A percentile compares a stretch with the other conserved stretches of the same genome.
Evolutionary conservation across 2,113 vertebrate genomes (phyloP).

Genomic region (Lampris incognitus): DNA sequence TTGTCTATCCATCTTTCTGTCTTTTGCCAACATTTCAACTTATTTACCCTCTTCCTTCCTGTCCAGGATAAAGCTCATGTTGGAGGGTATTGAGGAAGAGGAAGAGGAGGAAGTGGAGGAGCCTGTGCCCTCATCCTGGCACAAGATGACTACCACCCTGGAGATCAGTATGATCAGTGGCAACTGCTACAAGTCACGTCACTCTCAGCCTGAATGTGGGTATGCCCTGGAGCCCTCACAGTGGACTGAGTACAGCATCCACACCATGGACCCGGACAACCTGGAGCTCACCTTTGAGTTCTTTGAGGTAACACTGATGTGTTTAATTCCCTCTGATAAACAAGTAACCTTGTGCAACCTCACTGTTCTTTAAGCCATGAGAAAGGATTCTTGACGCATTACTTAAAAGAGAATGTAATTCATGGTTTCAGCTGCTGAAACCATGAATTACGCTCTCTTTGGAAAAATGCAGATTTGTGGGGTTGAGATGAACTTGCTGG

Average conservation of each 20-base stretch:
- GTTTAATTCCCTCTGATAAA: no score
- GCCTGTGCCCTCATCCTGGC: constrained; percentile 78
- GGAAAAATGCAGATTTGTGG: no score
- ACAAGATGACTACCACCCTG: constrained; percentile 90
- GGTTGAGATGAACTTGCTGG: no score
- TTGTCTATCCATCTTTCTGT: not conserved
- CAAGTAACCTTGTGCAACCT: no score
- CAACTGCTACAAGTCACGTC: constrained; percentile 87
- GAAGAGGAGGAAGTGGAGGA: constrained; percentile 84
- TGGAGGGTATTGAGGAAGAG: constrained; percentile 93
- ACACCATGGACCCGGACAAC: constrained; percentile 98
- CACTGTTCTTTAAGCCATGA: no score
- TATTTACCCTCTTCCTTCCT: not conserved
- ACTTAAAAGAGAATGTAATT: no score
- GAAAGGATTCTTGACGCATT: no score
- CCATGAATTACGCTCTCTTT: no score
- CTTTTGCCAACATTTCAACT: no score
- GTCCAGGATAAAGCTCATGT: constrained; percentile 85
- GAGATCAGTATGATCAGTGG: constrained; percentile 91
- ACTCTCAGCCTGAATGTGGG: constrained; percentile 95
- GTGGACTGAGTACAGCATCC: constrained; percentile 96
- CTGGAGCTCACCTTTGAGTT: constrained; percentile 96
- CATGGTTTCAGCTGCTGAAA: no score
- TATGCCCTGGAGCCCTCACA: constrained; percentile 88
- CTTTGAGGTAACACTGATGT: constrained; percentile 88